phyloP scores from a whole-genome alignment of 2,113 vertebrate genomes.

The Hyperoodon ampullatus region DNA sequence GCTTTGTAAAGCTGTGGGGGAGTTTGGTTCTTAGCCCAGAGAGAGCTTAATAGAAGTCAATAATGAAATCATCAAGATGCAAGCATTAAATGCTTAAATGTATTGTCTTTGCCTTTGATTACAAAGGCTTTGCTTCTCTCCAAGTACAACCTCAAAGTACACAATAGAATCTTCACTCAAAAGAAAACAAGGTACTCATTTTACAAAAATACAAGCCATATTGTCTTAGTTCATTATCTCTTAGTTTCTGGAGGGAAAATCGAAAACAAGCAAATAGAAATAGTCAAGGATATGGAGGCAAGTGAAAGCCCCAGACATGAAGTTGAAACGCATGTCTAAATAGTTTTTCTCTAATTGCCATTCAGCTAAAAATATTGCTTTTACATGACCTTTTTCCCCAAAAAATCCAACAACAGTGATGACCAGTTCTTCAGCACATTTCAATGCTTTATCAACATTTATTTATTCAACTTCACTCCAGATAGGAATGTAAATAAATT shows the following conservation, averaged over 20 bases:
- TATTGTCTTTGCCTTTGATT: constrained; percentile 53
- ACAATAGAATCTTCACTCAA: background rate
- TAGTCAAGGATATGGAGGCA: background rate
- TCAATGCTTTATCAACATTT: background rate
- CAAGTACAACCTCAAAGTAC: background rate
- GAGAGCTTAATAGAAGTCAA: constrained; percentile 77
- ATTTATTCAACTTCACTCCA: background rate
- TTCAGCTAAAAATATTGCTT: background rate
- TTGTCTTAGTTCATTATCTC: background rate
- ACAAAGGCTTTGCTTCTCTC: constrained; percentile 48
- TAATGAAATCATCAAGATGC: constrained; percentile 76
- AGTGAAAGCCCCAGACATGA: background rate
- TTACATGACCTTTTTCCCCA: background rate
- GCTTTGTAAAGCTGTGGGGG: constrained; percentile 72
- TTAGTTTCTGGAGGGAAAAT: constrained; percentile 39
- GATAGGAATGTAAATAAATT: background rate
- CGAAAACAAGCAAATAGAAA: background rate
- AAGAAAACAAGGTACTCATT: constrained; percentile 10
- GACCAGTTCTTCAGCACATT: background rate
- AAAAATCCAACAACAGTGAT: background rate
- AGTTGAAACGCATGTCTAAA: background rate
- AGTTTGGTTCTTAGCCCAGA: constrained; percentile 78
- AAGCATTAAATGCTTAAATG: constrained; percentile 60
- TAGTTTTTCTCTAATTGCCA: background rate
- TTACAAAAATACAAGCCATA: background rate